Percentiles rank a stretch among this genome's conserved stretches.
These are phyloP conservation scores for Spea bombifrons DNA, from an alignment of 2,113 vertebrate species.

Conservation along the genomic window DNA sequence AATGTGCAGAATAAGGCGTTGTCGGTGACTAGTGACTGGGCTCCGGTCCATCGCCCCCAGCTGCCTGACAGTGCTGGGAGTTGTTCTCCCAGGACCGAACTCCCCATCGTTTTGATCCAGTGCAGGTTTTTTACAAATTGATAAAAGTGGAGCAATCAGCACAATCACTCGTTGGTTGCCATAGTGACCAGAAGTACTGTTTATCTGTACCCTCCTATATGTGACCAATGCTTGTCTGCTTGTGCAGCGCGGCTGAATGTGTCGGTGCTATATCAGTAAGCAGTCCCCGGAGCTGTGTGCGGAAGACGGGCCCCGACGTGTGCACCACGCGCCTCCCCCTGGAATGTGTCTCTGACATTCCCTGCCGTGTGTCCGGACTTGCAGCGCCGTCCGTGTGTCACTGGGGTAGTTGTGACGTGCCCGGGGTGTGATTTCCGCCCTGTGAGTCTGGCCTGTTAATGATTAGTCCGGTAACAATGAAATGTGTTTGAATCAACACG, in stretches of 20 bases:
- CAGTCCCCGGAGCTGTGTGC: neutral
- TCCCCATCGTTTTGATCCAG: too few relatives aligned
- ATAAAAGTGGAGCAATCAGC: too few relatives aligned
- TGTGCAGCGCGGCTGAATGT: neutral
- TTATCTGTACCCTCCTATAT: too few relatives aligned
- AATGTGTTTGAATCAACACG: constrained; percentile 6
- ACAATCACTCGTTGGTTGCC: too few relatives aligned
- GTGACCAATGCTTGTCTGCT: too few relatives aligned
- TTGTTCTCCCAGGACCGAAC: too few relatives aligned
- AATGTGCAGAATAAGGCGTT: neutral
- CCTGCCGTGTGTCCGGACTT: constrained; percentile 27
- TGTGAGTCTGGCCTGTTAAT: constrained; percentile 14
- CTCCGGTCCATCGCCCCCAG: too few relatives aligned
- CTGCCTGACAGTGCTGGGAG: too few relatives aligned
- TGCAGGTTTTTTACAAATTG: too few relatives aligned
- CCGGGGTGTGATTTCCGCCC: constrained; percentile 38
- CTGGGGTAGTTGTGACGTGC: constrained; percentile 21
- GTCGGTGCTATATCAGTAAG: neutral
- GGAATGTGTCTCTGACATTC: constrained; percentile 35
- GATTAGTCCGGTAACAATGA: constrained; percentile 19
- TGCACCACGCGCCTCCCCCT: neutral
- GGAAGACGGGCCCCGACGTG: neutral
- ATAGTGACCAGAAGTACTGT: too few relatives aligned
- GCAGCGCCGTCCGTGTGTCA: neutral
- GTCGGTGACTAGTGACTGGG: neutral